Evolutionary conservation across 2,888 invertebrate species (phyloP), one percentile per base, ranked within the genome.

Genomic region (Torymus aiolomorphi): DNA sequence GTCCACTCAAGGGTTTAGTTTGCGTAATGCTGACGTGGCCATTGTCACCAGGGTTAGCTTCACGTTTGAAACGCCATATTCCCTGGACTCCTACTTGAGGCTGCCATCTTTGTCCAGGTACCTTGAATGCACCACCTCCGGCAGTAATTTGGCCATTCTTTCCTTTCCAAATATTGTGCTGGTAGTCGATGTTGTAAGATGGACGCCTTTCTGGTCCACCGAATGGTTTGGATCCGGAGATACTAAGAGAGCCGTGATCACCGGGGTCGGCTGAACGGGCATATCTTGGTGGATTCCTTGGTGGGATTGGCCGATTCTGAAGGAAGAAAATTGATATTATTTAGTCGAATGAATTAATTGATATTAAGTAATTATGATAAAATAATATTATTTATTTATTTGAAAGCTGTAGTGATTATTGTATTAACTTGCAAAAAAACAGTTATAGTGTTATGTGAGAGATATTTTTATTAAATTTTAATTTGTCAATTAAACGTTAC

Each of bases 151-250:
- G 74, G 18, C 84, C 84, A 31, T 84, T 76, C 24, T 80, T 84
- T 2, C 82, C 77, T 24, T 83, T 66, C 16, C 18, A 84, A 13
- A 86, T 81, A 1, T 84, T 83, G 66, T 84, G 84, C 42, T 84
- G 76, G 52, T 84, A 84, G 51, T 83, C 84, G 0, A 83, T n/a
- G 14, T 80, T 83, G 67, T 76, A 80, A 10, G 82, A 71, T 49
- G 83, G 83, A 8, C 83, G 84, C 56, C 84, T 78, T 61, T 84
- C 83, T 0, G 78, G 82, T 18, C 84, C 84, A 49, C 31, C 76
- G 24, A 83, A 2, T 0, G 83, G 84, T 59, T 86, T 82, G 11
- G 77, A 65, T n/a, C 76, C 78, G 18, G 76, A 73, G 0, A 82
- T 18, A 13, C 73, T 80, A 20, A 84, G 63, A 4, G 82, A 83